Base-by-base conservation (phyloP, 2,797 vertebrate genomes). In the Enteromius anoplus region DNA sequence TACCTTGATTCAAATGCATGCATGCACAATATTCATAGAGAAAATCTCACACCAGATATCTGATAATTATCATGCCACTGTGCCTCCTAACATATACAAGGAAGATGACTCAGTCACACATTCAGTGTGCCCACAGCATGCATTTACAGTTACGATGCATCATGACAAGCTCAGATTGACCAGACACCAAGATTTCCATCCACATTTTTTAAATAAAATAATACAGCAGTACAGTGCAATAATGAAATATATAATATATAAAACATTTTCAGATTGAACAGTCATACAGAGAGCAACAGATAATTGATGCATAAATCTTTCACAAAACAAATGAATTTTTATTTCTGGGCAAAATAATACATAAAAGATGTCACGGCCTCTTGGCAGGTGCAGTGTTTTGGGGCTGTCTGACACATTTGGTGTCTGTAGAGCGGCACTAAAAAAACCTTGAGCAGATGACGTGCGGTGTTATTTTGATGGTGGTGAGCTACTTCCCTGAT, bases 401-500 rank as follows among this genome's bases (percentile, higher is more conserved):
- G 5, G 10, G 15, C 51, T 26, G n/a, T 49, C 7, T 49, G 45
- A 29, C 29, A 49, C 37, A 49, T 58, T 58, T 60, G 37, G 49
- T 72, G 55, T 29, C 10, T 34, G 11, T 58, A 75, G 78, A 77
- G 32, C 5, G 3, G 11, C 17, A 23, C 32, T 34, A 29, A 49
- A 40, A 40, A 60, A 75, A 29, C 32, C n/a, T 51, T 49, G 12
- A 21, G 58, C 47, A 47, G 6, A n/a, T 29, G 60, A 70, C 60
- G 75, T 53, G n/a, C 71, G 26, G 53, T 62, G 62, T 75, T 85
- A 76, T 88, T 85, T 84, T 88, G 75, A 82, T 23, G 68, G 71
- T 66, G 86, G 58, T 73, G 69, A 76, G 47, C 47, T 68, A 85
- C 82, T 87, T 89, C 87, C 87, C 82, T 86, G 51, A 64, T 15